These are phyloP conservation scores for Phalloptychus januarius DNA, from an alignment of 2,797 vertebrate genomes.

Conservation along the genomic window DNA sequence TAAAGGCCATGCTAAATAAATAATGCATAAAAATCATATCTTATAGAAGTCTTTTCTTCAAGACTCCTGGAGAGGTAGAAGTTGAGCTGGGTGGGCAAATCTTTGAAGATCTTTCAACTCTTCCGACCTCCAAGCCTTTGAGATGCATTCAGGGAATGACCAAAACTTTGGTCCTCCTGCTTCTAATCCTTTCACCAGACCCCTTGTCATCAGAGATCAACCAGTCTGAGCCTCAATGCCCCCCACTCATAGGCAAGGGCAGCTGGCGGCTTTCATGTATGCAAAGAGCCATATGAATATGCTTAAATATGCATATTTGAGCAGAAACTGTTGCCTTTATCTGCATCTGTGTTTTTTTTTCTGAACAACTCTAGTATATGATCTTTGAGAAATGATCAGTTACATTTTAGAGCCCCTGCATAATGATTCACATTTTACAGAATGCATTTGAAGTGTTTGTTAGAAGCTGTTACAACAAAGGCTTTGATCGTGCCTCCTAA, in stretches of 20 bases:
- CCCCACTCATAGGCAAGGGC: slow-evolving; percentile 73
- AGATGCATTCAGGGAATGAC: slow-evolving; percentile 71
- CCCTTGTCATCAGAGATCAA: slow-evolving; percentile 78
- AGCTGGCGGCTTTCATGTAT: slow-evolving; percentile 70
- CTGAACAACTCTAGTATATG: slow-evolving; percentile 33
- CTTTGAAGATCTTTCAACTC: slow-evolving; percentile 72
- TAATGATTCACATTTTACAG: slow-evolving; percentile 64
- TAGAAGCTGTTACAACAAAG: slow-evolving; percentile 61
- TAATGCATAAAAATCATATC: slow-evolving; percentile 13
- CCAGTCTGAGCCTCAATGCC: slow-evolving; percentile 72
- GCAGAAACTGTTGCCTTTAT: slow-evolving; percentile 57
- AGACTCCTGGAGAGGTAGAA: slow-evolving; percentile 42
- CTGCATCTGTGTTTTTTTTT: slow-evolving; percentile 37
- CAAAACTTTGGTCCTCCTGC: slow-evolving; percentile 66
- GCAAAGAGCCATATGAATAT: slow-evolving; percentile 71
- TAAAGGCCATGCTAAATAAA: slow-evolving; percentile 51
- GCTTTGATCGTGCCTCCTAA: slow-evolving; percentile 72
- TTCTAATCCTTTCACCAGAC: slow-evolving; percentile 78
- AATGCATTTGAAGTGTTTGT: slow-evolving; percentile 69
- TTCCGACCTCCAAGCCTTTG: slow-evolving; percentile 71
- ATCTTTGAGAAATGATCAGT: slow-evolving; percentile 62
- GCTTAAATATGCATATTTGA: slow-evolving; percentile 59
- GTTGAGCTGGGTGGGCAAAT: slow-evolving; percentile 53
- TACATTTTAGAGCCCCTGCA: slow-evolving; percentile 41
- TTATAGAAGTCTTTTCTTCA: slow-evolving; percentile 56